A percentile compares a stretch with the other conserved stretches of the same genome.
phyloP scores from a whole-genome alignment of 2,797 vertebrate genomes.

The Microcaecilia unicolor region DNA sequence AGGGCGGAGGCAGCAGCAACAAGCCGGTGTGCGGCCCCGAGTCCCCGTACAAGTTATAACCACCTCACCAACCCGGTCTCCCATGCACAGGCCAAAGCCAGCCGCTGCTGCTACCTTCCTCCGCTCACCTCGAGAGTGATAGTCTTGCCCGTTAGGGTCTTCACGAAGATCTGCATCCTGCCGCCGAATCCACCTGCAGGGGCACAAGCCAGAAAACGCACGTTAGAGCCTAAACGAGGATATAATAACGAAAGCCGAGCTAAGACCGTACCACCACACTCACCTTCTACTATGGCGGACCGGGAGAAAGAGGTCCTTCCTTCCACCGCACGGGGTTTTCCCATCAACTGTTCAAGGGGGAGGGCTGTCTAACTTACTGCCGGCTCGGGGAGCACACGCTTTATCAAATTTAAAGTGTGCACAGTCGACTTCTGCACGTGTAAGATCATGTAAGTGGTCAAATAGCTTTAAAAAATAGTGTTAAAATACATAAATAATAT shows the following conservation, averaged over 20 bases:
- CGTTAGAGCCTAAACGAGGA: neutral
- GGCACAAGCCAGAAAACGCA: rapidly evolving
- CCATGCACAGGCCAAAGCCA: rapidly evolving
- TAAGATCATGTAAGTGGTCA: too few relatives aligned
- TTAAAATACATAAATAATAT: too few relatives aligned
- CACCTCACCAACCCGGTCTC: too few relatives aligned
- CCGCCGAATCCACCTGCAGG: slow-evolving; percentile 48
- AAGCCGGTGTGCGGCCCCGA: rapidly evolving
- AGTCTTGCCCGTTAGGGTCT: slow-evolving; percentile 94
- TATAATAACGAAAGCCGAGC: neutral
- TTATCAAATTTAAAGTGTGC: too few relatives aligned
- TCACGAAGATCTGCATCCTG: slow-evolving; percentile 92
- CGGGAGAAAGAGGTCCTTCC: slow-evolving; percentile 54
- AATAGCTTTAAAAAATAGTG: too few relatives aligned
- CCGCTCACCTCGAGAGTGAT: slow-evolving; percentile 86
- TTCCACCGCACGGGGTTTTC: slow-evolving; percentile 62
- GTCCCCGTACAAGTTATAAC: too few relatives aligned
- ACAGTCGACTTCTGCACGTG: too few relatives aligned
- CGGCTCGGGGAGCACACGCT: too few relatives aligned
- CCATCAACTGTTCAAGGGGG: slow-evolving; percentile 27
- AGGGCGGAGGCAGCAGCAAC: rapidly evolving
- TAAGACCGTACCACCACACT: neutral
- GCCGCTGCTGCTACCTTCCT: neutral
- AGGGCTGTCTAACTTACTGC: too few relatives aligned
- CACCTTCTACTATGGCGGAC: slow-evolving; percentile 66